These are phyloP conservation scores for Aplochiton taeniatus DNA, from an alignment of 2,797 vertebrate genomes.

Conservation along the genomic window DNA sequence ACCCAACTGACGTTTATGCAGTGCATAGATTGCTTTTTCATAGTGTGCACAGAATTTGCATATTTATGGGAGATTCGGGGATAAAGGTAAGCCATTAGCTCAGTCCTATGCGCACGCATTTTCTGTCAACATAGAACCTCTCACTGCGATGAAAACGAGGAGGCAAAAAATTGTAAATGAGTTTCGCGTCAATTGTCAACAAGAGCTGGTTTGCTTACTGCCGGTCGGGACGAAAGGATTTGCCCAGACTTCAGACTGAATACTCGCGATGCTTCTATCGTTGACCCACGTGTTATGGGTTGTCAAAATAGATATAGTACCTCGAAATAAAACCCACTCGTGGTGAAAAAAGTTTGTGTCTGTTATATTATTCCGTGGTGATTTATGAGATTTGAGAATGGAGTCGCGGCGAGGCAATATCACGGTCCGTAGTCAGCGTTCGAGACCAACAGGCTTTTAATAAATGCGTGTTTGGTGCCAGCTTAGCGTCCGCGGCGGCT, in stretches of 20 bases:
- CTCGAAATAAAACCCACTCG: too few relatives aligned
- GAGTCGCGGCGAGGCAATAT: slow-evolving; percentile 10
- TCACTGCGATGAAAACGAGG: slow-evolving; percentile 34
- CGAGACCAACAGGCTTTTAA: slow-evolving; percentile 29
- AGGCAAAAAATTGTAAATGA: slow-evolving; percentile 39
- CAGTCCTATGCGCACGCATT: slow-evolving; percentile 20
- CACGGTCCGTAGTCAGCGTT: slow-evolving; percentile 14
- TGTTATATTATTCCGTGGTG: slow-evolving; percentile 18
- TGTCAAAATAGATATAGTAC: slow-evolving; percentile 32
- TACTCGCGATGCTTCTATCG: slow-evolving; percentile 32
- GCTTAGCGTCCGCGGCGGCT: too few relatives aligned
- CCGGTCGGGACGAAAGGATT: slow-evolving; percentile 40
- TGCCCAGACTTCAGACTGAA: slow-evolving; percentile 37
- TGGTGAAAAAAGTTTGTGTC: slow-evolving; percentile 6
- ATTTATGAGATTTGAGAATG: slow-evolving; percentile 4
- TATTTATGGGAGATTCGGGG: slow-evolving; percentile 70
- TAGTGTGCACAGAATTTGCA: slow-evolving; percentile 64
- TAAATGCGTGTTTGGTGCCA: too few relatives aligned
- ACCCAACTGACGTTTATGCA: slow-evolving; percentile 47
- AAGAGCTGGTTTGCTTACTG: slow-evolving; percentile 49
- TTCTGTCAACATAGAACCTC: slow-evolving; percentile 25
- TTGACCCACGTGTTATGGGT: slow-evolving; percentile 37
- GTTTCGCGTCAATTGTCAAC: slow-evolving; percentile 52
- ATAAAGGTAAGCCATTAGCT: slow-evolving; percentile 64
- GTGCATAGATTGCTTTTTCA: slow-evolving; percentile 61